These are phyloP conservation scores for Chloroceryle amazona DNA, from an alignment of 2,797 vertebrate species.

Conservation along the genomic window DNA sequence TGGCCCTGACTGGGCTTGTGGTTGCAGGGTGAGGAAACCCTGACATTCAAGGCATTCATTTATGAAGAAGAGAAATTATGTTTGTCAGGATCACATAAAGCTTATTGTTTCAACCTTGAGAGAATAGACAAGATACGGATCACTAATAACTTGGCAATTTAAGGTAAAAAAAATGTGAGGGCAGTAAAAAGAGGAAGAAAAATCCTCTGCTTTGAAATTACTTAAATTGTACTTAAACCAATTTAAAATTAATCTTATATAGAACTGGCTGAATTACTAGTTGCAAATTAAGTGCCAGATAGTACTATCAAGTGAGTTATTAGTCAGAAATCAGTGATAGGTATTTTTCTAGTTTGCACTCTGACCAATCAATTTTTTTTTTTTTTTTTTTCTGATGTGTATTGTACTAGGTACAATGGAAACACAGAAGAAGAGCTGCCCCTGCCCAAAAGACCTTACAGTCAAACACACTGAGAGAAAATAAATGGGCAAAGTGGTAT, in stretches of 20 bases:
- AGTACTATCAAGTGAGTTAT: neutral
- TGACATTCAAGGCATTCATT: constrained; percentile 34
- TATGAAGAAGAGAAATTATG: constrained; percentile 49
- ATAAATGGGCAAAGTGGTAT: neutral
- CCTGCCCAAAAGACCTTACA: neutral
- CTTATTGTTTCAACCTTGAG: constrained; percentile 50
- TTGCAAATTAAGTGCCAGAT: neutral
- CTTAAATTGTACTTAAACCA: neutral
- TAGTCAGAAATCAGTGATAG: neutral
- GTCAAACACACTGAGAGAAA: neutral
- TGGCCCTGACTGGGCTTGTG: constrained; percentile 31
- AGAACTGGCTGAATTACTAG: neutral
- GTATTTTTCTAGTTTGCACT: neutral
- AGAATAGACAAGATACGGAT: constrained; percentile 39
- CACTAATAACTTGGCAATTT: constrained; percentile 17
- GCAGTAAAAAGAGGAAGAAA: constrained; percentile 1
- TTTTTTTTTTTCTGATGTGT: neutral
- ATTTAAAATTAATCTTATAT: constrained; percentile 15
- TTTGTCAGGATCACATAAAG: constrained; percentile 52
- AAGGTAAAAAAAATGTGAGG: neutral
- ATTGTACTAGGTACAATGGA: neutral
- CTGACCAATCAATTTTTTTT: neutral
- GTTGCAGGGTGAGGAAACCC: neutral
- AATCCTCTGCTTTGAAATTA: neutral
- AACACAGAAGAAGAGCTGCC: neutral